Base-by-base conservation (phyloP, 2,888 invertebrate genomes). In the Tupiocoris notatus region DNA sequence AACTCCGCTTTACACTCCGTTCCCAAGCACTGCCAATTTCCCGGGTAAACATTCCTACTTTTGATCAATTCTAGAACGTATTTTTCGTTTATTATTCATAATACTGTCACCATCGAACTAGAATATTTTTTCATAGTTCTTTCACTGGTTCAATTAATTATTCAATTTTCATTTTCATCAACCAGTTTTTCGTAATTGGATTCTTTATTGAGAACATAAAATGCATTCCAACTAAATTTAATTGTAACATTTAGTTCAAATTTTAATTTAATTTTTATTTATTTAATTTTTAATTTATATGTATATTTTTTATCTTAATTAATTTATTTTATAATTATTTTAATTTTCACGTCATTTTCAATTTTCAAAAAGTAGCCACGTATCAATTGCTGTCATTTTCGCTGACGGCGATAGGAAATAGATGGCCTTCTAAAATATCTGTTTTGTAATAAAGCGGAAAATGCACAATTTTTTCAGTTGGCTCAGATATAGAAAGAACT, bases 21-120 rank as follows among this genome's bases (percentile, higher is more conserved):
- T 75, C 57, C 22, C 71, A 61, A 71, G 71, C 71, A 71, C 71
- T 18, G 61, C 62, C 71, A 71, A 21, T 24, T 71, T 71, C 61
- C 71, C 71, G 61, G 62, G 71, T 71, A 20, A 67, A 17, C 24
- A 25, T 16, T 63, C 20, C 7, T 63, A 17, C n/a, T 39, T 39
- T 39, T 39, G 39, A 39, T 7, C 39, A 39, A n/a, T n/a, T n/a
- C n/a, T n/a, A n/a, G n/a, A n/a, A n/a, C n/a, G n/a, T n/a, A n/a
- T 39, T 39, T 39, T 7, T 39, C 6, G 39, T 12, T 39, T 39
- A 7, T 39, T 39, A 39, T 39, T 39, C 39, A 7, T 39, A 3
- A 39, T 7, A 39, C 39, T 39, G 3, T 39, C 39, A 39, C 39
- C 39, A 3, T 7, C 39, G 39, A 39, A 7, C 12, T 39, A 7